phyloP scores from a whole-genome alignment of 2,113 vertebrate genomes.

The Myrmecobius fasciatus region DNA sequence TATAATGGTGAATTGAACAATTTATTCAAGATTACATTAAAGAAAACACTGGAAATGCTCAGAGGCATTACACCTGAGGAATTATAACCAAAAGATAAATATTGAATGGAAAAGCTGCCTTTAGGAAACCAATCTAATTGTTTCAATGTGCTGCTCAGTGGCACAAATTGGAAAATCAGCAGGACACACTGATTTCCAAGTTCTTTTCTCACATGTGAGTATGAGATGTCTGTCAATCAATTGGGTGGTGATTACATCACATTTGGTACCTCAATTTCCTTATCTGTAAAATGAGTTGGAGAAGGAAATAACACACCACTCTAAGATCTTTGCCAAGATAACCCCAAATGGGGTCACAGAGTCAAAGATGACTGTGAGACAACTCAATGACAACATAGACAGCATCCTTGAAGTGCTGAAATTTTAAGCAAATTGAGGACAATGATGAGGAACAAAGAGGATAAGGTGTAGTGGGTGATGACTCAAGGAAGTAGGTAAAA shows the following conservation, averaged over 20 bases:
- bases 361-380: too few species aligned
- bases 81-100: conserved; percentile 37
- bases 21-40: background rate
- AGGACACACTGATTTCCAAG: conserved; percentile 40
- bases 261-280: background rate
- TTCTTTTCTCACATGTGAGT: conserved; percentile 28
- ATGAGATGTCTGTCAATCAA: background rate
- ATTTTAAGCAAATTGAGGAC: background rate
- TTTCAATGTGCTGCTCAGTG: background rate
- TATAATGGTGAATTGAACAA: conserved; percentile 2
- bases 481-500: background rate
- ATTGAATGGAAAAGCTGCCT: conserved; percentile 16
- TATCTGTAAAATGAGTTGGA: background rate
- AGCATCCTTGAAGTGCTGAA: background rate
- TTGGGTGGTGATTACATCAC: conserved; percentile 20
- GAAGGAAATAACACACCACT: background rate
- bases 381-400: too few species aligned
- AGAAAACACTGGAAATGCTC: conserved; percentile 27
- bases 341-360: too few species aligned
- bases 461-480: background rate
- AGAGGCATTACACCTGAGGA: background rate
- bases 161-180: conserved; percentile 18
- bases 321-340: too few species aligned
- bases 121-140: background rate
- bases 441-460: background rate